Evolutionary conservation across 2,888 invertebrate genomes (phyloP).

Genomic region (Lasioglossum oenotherae): DNA sequence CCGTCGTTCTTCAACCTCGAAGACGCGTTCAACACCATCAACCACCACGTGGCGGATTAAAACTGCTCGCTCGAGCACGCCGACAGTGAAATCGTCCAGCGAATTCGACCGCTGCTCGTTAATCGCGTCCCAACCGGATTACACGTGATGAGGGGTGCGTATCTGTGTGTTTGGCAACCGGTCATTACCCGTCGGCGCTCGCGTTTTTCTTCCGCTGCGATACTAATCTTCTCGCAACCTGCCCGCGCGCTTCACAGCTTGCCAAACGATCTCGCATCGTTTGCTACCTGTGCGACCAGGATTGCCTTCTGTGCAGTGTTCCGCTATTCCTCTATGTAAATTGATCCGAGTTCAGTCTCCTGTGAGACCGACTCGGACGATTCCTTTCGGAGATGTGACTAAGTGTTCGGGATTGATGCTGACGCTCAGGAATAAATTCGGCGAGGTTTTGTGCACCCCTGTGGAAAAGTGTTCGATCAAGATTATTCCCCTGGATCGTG

Average conservation of each 20-base stretch:
- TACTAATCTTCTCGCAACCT: not conserved
- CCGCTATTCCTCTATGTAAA: not conserved
- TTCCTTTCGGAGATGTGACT: not conserved
- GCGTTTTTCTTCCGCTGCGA: slow-evolving; percentile 10
- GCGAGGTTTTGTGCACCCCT: not conserved
- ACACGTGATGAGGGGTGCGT: slow-evolving; percentile 23
- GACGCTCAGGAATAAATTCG: not conserved
- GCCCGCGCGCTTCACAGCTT: not conserved
- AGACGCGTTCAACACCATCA: not conserved
- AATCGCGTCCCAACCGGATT: not conserved
- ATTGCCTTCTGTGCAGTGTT: not conserved
- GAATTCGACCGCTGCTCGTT: slow-evolving; percentile 1
- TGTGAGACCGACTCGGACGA: not conserved
- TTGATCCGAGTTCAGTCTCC: not conserved
- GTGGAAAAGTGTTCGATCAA: not conserved
- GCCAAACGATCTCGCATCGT: not conserved
- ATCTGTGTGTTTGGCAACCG: slow-evolving; percentile 7
- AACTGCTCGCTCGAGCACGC: slow-evolving; percentile 3
- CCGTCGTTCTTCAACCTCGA: not conserved
- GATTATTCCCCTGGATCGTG: not conserved
- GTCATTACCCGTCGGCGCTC: slow-evolving; percentile 14
- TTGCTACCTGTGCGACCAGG: not conserved
- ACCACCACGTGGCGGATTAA: slow-evolving; percentile 35
- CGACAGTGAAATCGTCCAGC: slow-evolving; percentile 16
- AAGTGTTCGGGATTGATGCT: not conserved